Conservation (phyloP, 2,113 vertebrate species). For the Pomatostomus ruficeps region DNA sequence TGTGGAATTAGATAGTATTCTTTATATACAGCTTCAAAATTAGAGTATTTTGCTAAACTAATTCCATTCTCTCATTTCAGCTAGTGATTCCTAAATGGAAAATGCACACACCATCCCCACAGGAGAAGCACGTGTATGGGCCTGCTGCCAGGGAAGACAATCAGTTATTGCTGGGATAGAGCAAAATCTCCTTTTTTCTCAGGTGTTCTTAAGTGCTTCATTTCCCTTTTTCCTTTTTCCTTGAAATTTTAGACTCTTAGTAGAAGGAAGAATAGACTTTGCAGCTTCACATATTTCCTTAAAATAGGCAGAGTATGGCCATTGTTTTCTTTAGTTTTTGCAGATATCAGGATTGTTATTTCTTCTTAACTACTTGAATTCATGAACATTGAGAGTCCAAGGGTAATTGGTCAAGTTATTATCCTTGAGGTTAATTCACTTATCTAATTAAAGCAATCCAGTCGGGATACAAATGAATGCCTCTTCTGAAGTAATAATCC, state of each 20-base stretch:
- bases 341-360: background rate
- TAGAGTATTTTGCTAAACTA: background rate
- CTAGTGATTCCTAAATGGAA: background rate
- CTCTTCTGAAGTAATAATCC: background rate
- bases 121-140: background rate
- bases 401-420: background rate
- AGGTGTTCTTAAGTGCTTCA: background rate
- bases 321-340: background rate
- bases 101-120: background rate
- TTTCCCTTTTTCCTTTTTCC: background rate
- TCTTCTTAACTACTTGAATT: background rate
- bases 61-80: background rate
- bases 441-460: background rate
- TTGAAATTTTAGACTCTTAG: background rate
- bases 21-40: background rate
- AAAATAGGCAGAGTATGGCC: background rate
- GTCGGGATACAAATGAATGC: background rate
- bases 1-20: background rate
- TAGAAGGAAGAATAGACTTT: background rate
- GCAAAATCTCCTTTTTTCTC: background rate
- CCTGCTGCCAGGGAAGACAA: accelerated
- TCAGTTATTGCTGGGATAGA: background rate
- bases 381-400: background rate
- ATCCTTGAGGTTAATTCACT: background rate
- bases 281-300: background rate